Conservation (phyloP, 2,888 invertebrate genomes). For the Macropis europaea region DNA sequence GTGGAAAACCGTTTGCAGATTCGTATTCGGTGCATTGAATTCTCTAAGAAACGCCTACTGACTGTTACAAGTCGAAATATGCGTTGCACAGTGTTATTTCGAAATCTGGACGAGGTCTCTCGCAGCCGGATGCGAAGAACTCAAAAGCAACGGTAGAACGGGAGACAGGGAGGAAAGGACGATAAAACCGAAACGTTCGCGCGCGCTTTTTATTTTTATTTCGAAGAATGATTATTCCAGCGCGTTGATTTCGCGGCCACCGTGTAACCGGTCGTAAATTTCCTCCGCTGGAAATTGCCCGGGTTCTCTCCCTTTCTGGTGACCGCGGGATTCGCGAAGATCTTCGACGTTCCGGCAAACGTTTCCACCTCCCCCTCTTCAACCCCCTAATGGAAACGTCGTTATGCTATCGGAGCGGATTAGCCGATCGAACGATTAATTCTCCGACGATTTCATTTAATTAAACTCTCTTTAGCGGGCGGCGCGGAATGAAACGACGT, state of each 20-base stretch:
- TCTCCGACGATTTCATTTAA: conserved; percentile 44
- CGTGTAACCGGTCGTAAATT: conserved; percentile 71
- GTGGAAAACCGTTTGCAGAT: too few species aligned
- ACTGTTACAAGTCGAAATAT: too few species aligned
- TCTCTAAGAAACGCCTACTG: too few species aligned
- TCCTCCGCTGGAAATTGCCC: conserved; percentile 9
- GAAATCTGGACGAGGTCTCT: not conserved
- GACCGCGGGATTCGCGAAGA: not conserved
- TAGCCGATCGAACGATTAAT: conserved; percentile 52
- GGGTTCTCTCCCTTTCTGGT: too few species aligned
- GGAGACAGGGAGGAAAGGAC: not conserved
- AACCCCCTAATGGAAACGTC: conserved; percentile 40
- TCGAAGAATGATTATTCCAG: conserved; percentile 74
- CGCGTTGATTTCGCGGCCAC: conserved; percentile 65
- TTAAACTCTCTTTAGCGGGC: conserved; percentile 45
- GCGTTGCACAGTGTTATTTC: too few species aligned
- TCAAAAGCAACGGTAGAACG: conserved; percentile 17
- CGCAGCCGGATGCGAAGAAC: conserved; percentile 15
- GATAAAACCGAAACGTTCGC: not conserved
- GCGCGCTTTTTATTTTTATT: conserved; percentile 57
- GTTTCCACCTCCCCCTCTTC: not conserved
- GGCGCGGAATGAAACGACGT: conserved; percentile 44
- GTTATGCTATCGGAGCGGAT: conserved; percentile 40
- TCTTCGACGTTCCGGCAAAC: not conserved
- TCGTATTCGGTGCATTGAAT: too few species aligned